A percentile compares a stretch with the other conserved stretches of the same genome.
phyloP scores from a whole-genome alignment of 2,888 invertebrate genomes.

The Patella pellucida region DNA sequence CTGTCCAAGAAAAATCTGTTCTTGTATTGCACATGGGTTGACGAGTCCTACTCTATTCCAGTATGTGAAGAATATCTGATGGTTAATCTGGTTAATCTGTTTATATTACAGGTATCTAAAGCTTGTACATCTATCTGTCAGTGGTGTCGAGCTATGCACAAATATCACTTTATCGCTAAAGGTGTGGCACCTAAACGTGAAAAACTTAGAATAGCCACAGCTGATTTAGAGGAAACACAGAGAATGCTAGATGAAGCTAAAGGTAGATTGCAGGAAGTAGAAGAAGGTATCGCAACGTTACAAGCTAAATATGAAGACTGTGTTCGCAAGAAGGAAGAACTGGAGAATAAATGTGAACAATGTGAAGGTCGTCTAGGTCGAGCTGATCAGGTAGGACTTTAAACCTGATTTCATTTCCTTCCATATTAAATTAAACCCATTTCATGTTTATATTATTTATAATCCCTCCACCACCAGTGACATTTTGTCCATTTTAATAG shows the following conservation, averaged over 20 bases:
- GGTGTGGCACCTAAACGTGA: constrained; percentile 71
- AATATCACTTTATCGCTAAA: constrained; percentile 71
- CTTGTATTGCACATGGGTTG: too few species aligned
- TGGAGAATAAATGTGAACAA: constrained; percentile 69
- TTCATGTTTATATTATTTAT: not conserved
- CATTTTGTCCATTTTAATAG: too few species aligned
- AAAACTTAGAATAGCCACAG: constrained; percentile 66
- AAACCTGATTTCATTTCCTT: not conserved
- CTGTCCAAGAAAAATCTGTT: too few species aligned
- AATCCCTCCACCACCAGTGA: too few species aligned
- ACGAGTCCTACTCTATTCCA: too few species aligned
- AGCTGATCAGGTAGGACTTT: constrained; percentile 69
- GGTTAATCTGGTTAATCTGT: not conserved
- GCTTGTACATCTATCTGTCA: constrained; percentile 86
- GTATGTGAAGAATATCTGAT: too few species aligned
- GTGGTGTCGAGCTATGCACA: constrained; percentile 78
- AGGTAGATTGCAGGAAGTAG: constrained; percentile 66
- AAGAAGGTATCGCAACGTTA: constrained; percentile 69
- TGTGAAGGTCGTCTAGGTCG: constrained; percentile 69
- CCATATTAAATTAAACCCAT: not conserved
- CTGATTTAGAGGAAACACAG: constrained; percentile 69
- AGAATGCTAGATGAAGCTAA: constrained; percentile 66
- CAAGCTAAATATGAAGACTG: constrained; percentile 71
- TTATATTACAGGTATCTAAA: constrained; percentile 78
- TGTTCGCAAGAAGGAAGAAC: constrained; percentile 70